Percentiles rank a stretch among this genome's conserved stretches.
Evolutionary conservation across 1,140 invertebrate species (phyloP).

Genomic region (Camponotus floridanus): DNA sequence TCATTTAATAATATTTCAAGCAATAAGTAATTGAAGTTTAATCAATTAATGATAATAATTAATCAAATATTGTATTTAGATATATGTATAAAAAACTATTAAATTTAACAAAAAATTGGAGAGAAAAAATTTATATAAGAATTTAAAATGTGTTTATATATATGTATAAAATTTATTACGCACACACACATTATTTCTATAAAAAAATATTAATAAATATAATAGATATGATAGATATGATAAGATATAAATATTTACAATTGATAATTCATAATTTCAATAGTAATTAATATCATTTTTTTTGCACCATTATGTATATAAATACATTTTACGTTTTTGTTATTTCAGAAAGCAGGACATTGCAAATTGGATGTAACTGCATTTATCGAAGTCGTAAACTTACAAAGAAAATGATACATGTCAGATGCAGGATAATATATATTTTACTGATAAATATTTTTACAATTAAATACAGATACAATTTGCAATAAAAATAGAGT

Average conservation of each 20-base stretch:
- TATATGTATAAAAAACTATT: background rate
- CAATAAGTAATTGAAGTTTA: slow-evolving; percentile 48
- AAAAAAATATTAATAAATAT: no score
- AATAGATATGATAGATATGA: no score
- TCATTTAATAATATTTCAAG: slow-evolving; percentile 42
- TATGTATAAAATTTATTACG: no score
- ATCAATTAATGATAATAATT: slow-evolving; percentile 52
- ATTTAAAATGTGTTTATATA: no score
- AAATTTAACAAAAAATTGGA: background rate
- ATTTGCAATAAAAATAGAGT: slow-evolving; percentile 14
- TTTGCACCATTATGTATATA: background rate
- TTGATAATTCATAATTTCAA: slow-evolving; percentile 36
- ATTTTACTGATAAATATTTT: slow-evolving; percentile 42
- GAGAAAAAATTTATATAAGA: background rate
- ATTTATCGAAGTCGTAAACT: slow-evolving; percentile 90
- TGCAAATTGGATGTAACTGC: slow-evolving; percentile 88
- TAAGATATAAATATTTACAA: slow-evolving; percentile 13
- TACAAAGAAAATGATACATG: slow-evolving; percentile 88
- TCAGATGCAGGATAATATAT: slow-evolving; percentile 30
- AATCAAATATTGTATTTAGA: background rate
- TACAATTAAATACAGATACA: slow-evolving; percentile 24
- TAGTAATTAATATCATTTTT: background rate
- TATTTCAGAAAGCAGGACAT: slow-evolving; percentile 90
- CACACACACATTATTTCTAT: no score
- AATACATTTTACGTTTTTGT: slow-evolving; percentile 41